Evolutionary conservation across 2,797 vertebrate species (phyloP).

Genomic region (Leuciscus waleckii): DNA sequence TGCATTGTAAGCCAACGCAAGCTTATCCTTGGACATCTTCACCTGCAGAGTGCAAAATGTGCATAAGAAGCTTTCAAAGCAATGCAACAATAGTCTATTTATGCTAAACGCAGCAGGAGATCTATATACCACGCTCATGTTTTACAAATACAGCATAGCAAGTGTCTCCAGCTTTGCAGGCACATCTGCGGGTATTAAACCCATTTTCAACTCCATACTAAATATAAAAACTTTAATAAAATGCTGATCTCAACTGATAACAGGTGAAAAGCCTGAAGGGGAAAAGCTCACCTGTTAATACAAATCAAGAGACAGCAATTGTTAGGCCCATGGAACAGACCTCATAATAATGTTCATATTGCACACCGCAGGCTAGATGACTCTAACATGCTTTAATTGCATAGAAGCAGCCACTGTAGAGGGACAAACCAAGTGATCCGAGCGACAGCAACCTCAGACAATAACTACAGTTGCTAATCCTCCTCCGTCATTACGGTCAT

Average conservation of each 20-base stretch:
- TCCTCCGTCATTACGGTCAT: constrained; percentile 81
- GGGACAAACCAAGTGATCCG: constrained; percentile 78
- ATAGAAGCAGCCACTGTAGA: constrained; percentile 78
- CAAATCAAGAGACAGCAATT: constrained; percentile 79
- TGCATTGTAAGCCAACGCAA: constrained; percentile 14
- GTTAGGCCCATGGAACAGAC: constrained; percentile 72
- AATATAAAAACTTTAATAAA: constrained; percentile 65
- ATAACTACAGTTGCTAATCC: constrained; percentile 82
- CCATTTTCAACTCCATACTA: constrained; percentile 43
- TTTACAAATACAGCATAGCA: constrained; percentile 29
- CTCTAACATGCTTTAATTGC: constrained; percentile 80
- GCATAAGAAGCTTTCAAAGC: constrained; percentile 24
- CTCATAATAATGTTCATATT: constrained; percentile 79
- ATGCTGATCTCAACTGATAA: constrained; percentile 71
- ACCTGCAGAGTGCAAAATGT: constrained; percentile 35
- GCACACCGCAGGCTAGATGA: constrained; percentile 71
- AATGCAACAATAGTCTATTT: constrained; percentile 21
- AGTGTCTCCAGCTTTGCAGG: constrained; percentile 2
- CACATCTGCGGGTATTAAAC: constrained; percentile 8
- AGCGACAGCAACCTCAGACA: constrained; percentile 79
- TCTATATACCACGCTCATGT: neutral
- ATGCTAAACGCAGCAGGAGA: neutral
- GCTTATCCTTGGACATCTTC: constrained; percentile 37
- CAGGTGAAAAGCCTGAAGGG: constrained; percentile 64
- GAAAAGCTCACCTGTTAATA: constrained; percentile 79